phyloP scores from a whole-genome alignment of 1,140 invertebrate genomes.

The Polypedilum vanderplanki region DNA sequence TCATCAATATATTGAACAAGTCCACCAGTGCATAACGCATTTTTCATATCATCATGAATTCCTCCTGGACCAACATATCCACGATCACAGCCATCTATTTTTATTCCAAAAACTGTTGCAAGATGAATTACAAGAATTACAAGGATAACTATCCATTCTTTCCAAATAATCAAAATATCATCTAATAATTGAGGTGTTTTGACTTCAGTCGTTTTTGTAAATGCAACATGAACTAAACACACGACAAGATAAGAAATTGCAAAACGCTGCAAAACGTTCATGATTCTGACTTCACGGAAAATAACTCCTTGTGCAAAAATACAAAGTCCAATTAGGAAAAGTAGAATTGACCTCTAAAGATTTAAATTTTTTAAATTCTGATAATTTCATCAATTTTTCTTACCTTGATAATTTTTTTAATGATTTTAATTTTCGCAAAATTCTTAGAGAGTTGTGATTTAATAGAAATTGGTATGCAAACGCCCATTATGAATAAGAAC shows the following conservation, averaged over 20 bases:
- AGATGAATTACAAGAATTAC: constrained; percentile 31
- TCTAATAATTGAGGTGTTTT: constrained; percentile 36
- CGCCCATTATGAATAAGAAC: constrained; percentile 93
- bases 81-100: constrained; percentile 38
- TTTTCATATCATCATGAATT: constrained; percentile 53
- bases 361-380: no score
- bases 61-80: constrained; percentile 91
- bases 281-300: constrained; percentile 60
- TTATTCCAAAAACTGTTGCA: constrained; percentile 33
- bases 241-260: constrained; percentile 70
- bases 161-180: constrained; percentile 32
- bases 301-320: constrained; percentile 53
- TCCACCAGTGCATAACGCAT: constrained; percentile 77
- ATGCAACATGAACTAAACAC: constrained; percentile 58
- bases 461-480: constrained; percentile 76
- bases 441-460: constrained; percentile 64
- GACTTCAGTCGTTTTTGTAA: constrained; percentile 41
- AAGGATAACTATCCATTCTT: background rate
- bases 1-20: constrained; percentile 79
- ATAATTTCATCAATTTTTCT: constrained; percentile 27
- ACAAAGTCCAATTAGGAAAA: constrained; percentile 70
- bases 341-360: constrained; percentile 54
- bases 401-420: constrained; percentile 49
- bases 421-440: constrained; percentile 52
- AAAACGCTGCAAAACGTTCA: constrained; percentile 80